Evolutionary conservation across 2,797 vertebrate species (phyloP).

Genomic region (Ataeniobius toweri): DNA sequence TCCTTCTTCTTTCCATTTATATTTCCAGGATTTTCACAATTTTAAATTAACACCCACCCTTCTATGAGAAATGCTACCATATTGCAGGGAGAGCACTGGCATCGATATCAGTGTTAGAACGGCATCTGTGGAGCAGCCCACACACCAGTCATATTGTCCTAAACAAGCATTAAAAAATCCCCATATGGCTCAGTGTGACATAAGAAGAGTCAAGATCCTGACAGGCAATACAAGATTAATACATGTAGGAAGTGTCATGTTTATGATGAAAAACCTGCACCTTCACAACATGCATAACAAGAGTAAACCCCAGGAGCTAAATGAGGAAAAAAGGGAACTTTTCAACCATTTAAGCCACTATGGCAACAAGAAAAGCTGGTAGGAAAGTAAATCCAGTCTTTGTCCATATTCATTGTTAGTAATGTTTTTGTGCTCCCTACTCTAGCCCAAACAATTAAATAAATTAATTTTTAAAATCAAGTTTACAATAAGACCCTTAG

Average conservation of each 20-base stretch:
- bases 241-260: slow-evolving; percentile 27
- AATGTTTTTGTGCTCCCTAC: neutral
- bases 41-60: slow-evolving; percentile 16
- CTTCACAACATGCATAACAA: neutral
- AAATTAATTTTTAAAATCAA: neutral
- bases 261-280: slow-evolving; percentile 20
- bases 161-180: slow-evolving; percentile 35
- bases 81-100: slow-evolving; percentile 12
- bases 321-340: neutral
- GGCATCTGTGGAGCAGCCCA: slow-evolving; percentile 36
- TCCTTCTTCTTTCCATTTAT: neutral
- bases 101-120: slow-evolving; percentile 17
- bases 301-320: neutral
- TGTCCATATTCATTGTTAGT: neutral
- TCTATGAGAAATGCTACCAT: slow-evolving; percentile 15
- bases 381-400: neutral
- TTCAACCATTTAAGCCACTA: neutral
- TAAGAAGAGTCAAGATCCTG: slow-evolving; percentile 37
- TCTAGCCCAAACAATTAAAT: neutral
- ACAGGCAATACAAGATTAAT: slow-evolving; percentile 47
- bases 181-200: slow-evolving; percentile 19
- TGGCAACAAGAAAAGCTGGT: neutral
- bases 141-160: slow-evolving; percentile 29
- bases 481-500: neutral
- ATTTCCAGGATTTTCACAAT: slow-evolving; percentile 22